Evolutionary conservation across 1,140 invertebrate genomes (phyloP).

Genomic region (Macrobrachium rosenbergii): DNA sequence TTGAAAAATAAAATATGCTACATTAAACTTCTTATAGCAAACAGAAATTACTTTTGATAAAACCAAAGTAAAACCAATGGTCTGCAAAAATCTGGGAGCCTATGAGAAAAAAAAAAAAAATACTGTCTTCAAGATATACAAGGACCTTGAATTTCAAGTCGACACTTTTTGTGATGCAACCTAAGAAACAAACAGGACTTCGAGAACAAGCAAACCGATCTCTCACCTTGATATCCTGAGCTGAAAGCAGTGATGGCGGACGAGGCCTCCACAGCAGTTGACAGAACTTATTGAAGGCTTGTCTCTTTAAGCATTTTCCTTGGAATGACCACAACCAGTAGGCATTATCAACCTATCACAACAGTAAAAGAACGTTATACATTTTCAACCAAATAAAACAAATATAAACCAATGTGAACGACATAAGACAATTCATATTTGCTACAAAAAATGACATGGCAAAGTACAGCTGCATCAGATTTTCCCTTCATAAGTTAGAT

Average conservation of each 20-base stretch:
- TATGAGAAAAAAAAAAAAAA: no score
- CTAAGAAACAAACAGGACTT: no score
- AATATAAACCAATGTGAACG: not conserved
- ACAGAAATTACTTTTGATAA: no score
- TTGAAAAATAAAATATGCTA: no score
- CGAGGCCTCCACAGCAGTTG: constrained; percentile 97
- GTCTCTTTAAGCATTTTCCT: constrained; percentile 83
- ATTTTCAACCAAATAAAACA: constrained; percentile 7
- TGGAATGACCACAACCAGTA: constrained; percentile 99
- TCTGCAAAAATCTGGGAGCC: no score
- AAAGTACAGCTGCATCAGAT: no score
- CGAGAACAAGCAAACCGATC: not conserved
- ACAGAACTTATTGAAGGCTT: constrained; percentile 92
- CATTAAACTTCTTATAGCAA: no score
- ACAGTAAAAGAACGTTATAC: constrained; percentile 29
- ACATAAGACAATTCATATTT: no score
- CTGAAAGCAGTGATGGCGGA: constrained; percentile 74
- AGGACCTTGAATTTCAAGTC: not conserved
- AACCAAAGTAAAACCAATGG: no score
- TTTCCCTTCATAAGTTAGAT: no score
- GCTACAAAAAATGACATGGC: no score
- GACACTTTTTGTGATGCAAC: no score
- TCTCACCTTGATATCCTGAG: constrained; percentile 68
- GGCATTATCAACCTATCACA: constrained; percentile 80
- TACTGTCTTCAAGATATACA: not conserved